Base-by-base conservation (phyloP, 2,113 vertebrate species). In the Rhea pennata region DNA sequence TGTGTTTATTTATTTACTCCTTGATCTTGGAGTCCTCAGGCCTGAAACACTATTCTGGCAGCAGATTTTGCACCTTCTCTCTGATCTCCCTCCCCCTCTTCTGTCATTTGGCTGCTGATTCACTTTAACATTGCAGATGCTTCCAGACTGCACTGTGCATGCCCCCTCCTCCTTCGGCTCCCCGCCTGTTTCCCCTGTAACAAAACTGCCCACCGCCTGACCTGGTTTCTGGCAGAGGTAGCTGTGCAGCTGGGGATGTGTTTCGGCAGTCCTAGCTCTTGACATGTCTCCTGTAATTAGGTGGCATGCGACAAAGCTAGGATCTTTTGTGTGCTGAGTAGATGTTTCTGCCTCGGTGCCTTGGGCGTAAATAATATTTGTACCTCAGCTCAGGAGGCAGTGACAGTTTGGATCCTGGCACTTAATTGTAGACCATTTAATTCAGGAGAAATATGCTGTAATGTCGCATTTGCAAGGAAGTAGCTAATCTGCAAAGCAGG, bases 281-380 rank as follows among this genome's bases (percentile, higher is more conserved):
- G 82, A 91, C 56, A 51, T 92, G 90, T 92, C 94, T 93, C 75
- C 75, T 92, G 84, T 84, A 95, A 92, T 95, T 96, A 95, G 89
- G 82, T 82, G 53, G 36, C 7, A 2, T 82, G 78, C 93, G 93
- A 82, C 87, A 75, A 88, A 94, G 59, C 33, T 6, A 2, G 15
- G 77, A 5, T 75, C 61, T 80, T 90, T 33, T 67, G 39, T 79
- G 70, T 95, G 88, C 93, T 93, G 89, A 91, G 78, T 89, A 46
- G 80, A 46, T 95, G 50, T 12, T 4, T 96, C 90, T 96, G 76
- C 74, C 56, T 95, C 4, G 0, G 22, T 89, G 90, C 92, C 78
- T 94, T 69, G 71, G 75, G 91, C 78, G 51, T 92, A 88, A 96
- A 87, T 93, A 95, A 84, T 88, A 73, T 61, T 92, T 94, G 75